Percentiles rank a stretch among this genome's conserved stretches.
phyloP scores from a whole-genome alignment of 2,888 invertebrate species.

The Argynnis bischoffii region DNA sequence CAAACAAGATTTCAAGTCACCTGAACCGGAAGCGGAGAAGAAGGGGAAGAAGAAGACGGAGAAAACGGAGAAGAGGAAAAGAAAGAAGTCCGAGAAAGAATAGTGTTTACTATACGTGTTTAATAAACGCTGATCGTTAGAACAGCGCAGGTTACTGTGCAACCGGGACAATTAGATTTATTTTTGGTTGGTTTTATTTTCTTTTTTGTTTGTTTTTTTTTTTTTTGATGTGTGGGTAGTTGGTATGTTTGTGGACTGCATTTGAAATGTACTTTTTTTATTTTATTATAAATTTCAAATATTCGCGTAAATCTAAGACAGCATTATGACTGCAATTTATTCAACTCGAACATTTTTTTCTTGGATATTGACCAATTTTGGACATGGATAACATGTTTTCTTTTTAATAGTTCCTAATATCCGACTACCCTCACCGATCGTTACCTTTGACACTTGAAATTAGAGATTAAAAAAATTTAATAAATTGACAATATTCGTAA shows the following conservation, averaged over 20 bases:
- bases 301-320: too few species aligned
- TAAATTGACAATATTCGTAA: too few species aligned
- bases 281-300: not conserved
- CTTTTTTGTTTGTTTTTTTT: not conserved
- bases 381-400: too few species aligned
- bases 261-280: not conserved
- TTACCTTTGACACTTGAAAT: too few species aligned
- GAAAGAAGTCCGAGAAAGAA: conserved; percentile 73
- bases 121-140: conserved; percentile 51
- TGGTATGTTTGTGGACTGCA: conserved; percentile 9
- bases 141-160: conserved; percentile 39
- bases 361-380: too few species aligned
- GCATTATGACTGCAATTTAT: too few species aligned
- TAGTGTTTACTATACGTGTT: conserved; percentile 75
- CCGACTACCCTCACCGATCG: too few species aligned
- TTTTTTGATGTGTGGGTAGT: conserved; percentile 25
- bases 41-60: conserved; percentile 50
- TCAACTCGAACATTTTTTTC: too few species aligned
- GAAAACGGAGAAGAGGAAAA: conserved; percentile 53
- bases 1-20: conserved; percentile 54
- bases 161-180: conserved; percentile 37
- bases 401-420: too few species aligned
- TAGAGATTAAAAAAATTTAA: too few species aligned
- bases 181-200: conserved; percentile 3
- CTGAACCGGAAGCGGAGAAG: conserved; percentile 56